Base-by-base conservation (phyloP, 2,888 invertebrate species). In the Nyleta sp. region DNA sequence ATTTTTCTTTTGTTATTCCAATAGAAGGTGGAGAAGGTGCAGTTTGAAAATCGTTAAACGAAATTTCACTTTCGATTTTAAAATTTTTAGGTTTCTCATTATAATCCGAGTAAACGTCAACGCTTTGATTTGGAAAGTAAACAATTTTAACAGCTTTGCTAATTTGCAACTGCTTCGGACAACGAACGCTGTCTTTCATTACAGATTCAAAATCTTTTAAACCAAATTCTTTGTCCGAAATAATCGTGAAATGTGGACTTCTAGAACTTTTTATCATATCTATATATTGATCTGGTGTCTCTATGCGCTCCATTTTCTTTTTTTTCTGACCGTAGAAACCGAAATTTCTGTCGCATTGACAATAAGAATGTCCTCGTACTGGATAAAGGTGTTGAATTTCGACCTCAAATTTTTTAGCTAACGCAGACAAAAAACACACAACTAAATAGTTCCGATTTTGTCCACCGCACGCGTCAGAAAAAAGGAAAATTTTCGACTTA, bases 381-480 rank as follows among this genome's bases (percentile, higher is more conserved):
- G 67, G 80, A 42, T 70, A 80, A 5, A 80, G 38, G 18, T 81
- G 79, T 13, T 60, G 53, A n/a, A 77, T 79, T 57, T 72, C 57
- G 31, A 57, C 48, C 64, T 77, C 33, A 5, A 65, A 57, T 40
- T 71, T 55, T n/a, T 28, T 24, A 2, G 73, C 33, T 10, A 75
- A 6, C 44, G 59, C 31, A 11, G 70, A 52, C n/a, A 73, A 62
- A 22, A 62, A 62, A 22, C 2, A 18, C 15, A 62, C 22, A 13
- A 35, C 28, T 1, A 20, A 50, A 48, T 73, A 57, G 48, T 80
- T 81, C 1, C 74, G 20, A 38, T 42, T 57, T 57, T 42, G 57
- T n/a, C 42, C 42, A 5, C 42, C 42, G 28, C 40, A 40, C 15
- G 42, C 42, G 28, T 57, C 57, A 11, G 57, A 40, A 28, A 42